Percentiles rank a stretch among this genome's conserved stretches.
Evolutionary conservation across 2,888 invertebrate genomes (phyloP).

Genomic region (Bursaphelenchus okinawaensis): DNA sequence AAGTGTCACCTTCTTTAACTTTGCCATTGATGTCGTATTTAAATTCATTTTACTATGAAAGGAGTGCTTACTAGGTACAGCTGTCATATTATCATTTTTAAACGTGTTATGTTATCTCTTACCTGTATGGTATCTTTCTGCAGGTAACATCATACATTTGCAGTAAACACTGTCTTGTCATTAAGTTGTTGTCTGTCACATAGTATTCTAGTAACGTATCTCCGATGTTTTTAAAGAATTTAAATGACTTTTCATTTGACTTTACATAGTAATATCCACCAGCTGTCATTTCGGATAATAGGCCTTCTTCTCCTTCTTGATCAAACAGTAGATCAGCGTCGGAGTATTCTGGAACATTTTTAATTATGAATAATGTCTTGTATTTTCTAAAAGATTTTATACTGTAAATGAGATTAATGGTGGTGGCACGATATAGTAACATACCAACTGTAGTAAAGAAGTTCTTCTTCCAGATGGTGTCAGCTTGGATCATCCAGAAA

Average conservation of each 20-base stretch:
- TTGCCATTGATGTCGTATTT: background rate
- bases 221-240: constrained; percentile 35
- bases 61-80: no score
- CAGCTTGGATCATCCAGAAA: constrained; percentile 52
- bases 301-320: constrained; percentile 39
- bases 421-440: background rate
- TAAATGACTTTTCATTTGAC: constrained; percentile 27
- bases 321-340: constrained; percentile 39
- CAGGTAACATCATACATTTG: constrained; percentile 31
- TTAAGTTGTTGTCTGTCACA: constrained; percentile 52
- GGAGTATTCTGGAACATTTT: constrained; percentile 12
- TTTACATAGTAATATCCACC: constrained; percentile 50
- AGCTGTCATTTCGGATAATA: constrained; percentile 47
- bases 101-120: background rate
- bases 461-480: constrained; percentile 50
- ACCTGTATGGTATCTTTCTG: constrained; percentile 47
- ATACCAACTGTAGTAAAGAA: constrained; percentile 46
- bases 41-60: background rate
- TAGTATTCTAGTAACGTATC: constrained; percentile 32
- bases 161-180: constrained; percentile 41
- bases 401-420: no score
- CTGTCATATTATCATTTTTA: no score
- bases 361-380: background rate
- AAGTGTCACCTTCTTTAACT: background rate
- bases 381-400: no score